Base-by-base conservation (phyloP, 2,113 vertebrate species). In the Sceloporus undulatus region DNA sequence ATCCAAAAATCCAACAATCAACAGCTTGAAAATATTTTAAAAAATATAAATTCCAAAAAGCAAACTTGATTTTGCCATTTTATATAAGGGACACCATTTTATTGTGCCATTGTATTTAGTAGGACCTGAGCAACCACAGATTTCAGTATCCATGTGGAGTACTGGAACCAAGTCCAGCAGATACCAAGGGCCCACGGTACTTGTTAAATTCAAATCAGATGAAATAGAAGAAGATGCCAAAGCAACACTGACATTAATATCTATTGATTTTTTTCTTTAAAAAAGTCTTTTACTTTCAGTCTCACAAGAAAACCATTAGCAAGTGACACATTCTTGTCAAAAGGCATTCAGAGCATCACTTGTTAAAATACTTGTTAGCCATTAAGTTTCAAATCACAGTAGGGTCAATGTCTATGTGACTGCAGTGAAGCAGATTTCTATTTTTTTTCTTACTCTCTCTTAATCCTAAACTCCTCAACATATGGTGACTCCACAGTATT, bases 381-480 rank as follows among this genome's bases (percentile, higher is more conserved):
- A 0, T 87, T 54, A 77, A 91, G 52, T 66, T 92, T 82, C 65
- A 76, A 74, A 85, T 76, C 52, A 73, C 66, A 91, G 42, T 4
- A 23, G 34, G 34, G 56, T 70, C n/a, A 38, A 89, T n/a, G 62
- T 82, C 34, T 48, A 78, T 66, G 70, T 40, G 87, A 80, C 73
- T 85, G 68, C 79, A 74, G 78, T 85, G 65, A 76, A 71, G 78
- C 66, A 82, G 29, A 89, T 29, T 18, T 91, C 1, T 13, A 25
- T 79, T 87, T 76, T 71, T 70, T 91, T 92, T 65, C 73, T 85
- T 90, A 83, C 68, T 91, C 88, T 91, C 48, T 91, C 79, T 91
- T 87, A 91, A 59, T 27, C 16, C 25, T 88, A 2, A 88, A 1
- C 91, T 7, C 82, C 85, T 90, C 48, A 90, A 86, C 79, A 87